phyloP scores from a whole-genome alignment of 1,140 invertebrate genomes.

The Sitophilus oryzae region DNA sequence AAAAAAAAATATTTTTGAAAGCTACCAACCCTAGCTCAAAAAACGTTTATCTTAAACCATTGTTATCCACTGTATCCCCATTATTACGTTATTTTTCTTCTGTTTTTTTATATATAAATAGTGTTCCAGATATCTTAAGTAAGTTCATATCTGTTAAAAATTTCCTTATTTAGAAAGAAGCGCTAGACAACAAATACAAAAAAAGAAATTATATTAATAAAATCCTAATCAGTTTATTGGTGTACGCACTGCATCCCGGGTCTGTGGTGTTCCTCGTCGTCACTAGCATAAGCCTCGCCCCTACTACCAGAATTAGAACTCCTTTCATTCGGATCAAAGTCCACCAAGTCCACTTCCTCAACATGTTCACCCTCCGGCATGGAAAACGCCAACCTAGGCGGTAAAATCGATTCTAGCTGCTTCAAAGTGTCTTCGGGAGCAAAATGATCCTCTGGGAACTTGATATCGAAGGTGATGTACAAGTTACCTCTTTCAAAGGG shows the following conservation, averaged over 20 bases:
- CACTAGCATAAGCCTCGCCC: slow-evolving; percentile 60
- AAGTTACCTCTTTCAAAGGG: slow-evolving; percentile 80
- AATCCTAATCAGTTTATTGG: slow-evolving; percentile 49
- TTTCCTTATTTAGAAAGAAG: slow-evolving; percentile 43
- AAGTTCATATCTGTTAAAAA: slow-evolving; percentile 1
- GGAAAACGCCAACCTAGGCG: slow-evolving; percentile 57
- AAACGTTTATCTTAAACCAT: no score
- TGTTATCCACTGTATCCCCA: no score
- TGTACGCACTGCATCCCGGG: slow-evolving; percentile 64
- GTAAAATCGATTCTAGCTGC: slow-evolving; percentile 65
- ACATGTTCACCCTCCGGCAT: slow-evolving; percentile 69
- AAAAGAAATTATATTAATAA: no score
- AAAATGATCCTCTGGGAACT: slow-evolving; percentile 80
- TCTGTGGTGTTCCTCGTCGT: slow-evolving; percentile 59
- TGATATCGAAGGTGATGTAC: slow-evolving; percentile 80
- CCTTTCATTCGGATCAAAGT: slow-evolving; percentile 58
- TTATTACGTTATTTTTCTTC: no score
- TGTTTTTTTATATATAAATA: background rate
- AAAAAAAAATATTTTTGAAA: no score
- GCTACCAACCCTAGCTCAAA: no score
- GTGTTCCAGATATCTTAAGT: background rate
- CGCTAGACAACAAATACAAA: slow-evolving; percentile 33
- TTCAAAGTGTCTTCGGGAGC: slow-evolving; percentile 59
- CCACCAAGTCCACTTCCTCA: slow-evolving; percentile 76
- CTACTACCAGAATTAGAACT: slow-evolving; percentile 44